Evolutionary conservation across 2,113 vertebrate species (phyloP), one percentile per base, ranked within the genome.

Genomic region (Ammodytes marinus): DNA sequence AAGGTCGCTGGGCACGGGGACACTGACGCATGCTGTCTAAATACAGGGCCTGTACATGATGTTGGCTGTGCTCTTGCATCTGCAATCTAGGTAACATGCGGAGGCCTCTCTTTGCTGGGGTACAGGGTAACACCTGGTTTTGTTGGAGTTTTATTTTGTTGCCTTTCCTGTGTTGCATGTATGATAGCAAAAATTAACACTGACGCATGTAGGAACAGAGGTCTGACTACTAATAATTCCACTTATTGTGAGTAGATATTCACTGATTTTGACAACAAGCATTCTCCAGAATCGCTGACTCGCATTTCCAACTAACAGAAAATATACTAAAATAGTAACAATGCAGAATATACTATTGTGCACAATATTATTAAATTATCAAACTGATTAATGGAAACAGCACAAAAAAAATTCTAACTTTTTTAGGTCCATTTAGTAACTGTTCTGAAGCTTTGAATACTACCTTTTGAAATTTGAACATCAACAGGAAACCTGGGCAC

Each of bases 1-100:
- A 7, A 60, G 55, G 47, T 85, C n/a, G 39, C 12, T 10, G 71
- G 8, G 13, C 46, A 78, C 49, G 58, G 13, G 43, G 65, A n/a
- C 76, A 37, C 0, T 87, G 88, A 88, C 77, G 68, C 53, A 39
- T 1, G 69, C 9, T 65, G 77, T 45, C 49, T 67, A 84, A 82
- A 83, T 46, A 59, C 82, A 70, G 67, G 52, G 40, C 53, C 4
- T 6, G 65, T 14, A 45, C 57, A 69, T 4, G 19, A 53, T 15
- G 15, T 37, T n/a, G 65, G 13, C 9, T 4, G n/a, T 19, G 3
- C 9, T 3, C 19, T 0, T 14, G 5, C 47, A 19, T 15, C 54
- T 52, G 55, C 6, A 46, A 12, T 8, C 8, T 46, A 37, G n/a
- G 6, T 3, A 11, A 15, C 57, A 63, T 43, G 66, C 10, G 17